These are phyloP conservation scores for Metellina segmentata DNA, from an alignment of 2,888 invertebrate genomes.

Conservation along the genomic window DNA sequence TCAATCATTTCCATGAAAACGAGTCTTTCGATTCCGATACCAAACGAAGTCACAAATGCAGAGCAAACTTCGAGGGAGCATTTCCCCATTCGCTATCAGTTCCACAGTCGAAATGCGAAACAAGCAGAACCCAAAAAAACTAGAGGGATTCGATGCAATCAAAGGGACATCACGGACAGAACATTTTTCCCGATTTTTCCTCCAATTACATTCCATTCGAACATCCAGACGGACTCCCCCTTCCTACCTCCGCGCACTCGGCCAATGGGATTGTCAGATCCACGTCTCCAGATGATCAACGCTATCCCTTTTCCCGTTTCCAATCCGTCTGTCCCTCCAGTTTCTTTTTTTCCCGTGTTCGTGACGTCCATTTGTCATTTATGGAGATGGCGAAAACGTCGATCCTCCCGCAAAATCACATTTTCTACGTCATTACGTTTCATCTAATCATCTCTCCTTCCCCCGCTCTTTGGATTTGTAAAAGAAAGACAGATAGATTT, in stretches of 20 bases:
- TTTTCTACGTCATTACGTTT: slow-evolving; percentile 76
- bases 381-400: slow-evolving; percentile 76
- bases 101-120: neutral
- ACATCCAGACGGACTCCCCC: neutral
- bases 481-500: slow-evolving; percentile 47
- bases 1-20: no score
- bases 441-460: slow-evolving; percentile 73
- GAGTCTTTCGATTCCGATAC: no score
- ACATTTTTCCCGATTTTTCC: neutral
- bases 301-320: slow-evolving; percentile 33
- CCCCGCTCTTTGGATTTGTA: slow-evolving; percentile 34
- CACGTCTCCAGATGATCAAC: slow-evolving; percentile 67
- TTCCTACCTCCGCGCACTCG: neutral
- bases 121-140: neutral
- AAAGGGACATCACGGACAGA: neutral
- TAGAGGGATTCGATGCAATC: neutral
- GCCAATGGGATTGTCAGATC: slow-evolving; percentile 69
- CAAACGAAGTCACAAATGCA: no score
- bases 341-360: slow-evolving; percentile 35
- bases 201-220: neutral
- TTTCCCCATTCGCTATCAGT: no score
- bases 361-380: slow-evolving; percentile 74
- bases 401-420: slow-evolving; percentile 68
- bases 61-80: no score
- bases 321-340: neutral